Percentiles rank a stretch among this genome's conserved stretches.
Conservation (phyloP, 2,888 invertebrate species). For the Gordius sp. region DNA sequence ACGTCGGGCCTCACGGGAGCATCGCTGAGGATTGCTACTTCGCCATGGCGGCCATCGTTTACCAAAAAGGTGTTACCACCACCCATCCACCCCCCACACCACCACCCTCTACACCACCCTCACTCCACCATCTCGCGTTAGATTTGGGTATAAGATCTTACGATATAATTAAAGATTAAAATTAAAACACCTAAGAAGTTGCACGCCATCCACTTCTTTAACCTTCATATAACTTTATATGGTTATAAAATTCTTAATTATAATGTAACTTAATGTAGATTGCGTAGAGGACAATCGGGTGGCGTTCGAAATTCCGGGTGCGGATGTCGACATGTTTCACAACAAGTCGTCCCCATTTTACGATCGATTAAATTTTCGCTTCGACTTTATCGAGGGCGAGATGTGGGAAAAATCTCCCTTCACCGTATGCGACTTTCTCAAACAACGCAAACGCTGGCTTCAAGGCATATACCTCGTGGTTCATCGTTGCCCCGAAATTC, state of each 20-base stretch:
- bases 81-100: not conserved
- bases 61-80: not conserved
- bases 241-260: too few relatives aligned
- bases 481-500: slow-evolving; percentile 22
- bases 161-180: too few relatives aligned
- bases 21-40: slow-evolving; percentile 94
- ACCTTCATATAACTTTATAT: too few relatives aligned
- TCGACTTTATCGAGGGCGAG: slow-evolving; percentile 36
- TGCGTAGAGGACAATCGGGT: too few relatives aligned
- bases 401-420: slow-evolving; percentile 97
- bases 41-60: slow-evolving; percentile 53
- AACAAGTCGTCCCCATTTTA: too few relatives aligned
- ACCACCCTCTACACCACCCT: not conserved
- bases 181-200: too few relatives aligned
- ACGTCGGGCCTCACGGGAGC: slow-evolving; percentile 79
- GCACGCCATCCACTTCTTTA: too few relatives aligned
- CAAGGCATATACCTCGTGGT: slow-evolving; percentile 32
- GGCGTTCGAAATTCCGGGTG: too few relatives aligned
- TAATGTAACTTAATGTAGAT: too few relatives aligned
- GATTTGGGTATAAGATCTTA: too few relatives aligned
- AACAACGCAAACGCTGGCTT: slow-evolving; percentile 81
- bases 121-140: not conserved
- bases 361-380: slow-evolving; percentile 1
- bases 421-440: slow-evolving; percentile 69
- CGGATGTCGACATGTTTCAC: too few relatives aligned